Evolutionary conservation across 2,113 vertebrate species (phyloP), one percentile per base, ranked within the genome.

Genomic region (Paraplagusia blochii): DNA sequence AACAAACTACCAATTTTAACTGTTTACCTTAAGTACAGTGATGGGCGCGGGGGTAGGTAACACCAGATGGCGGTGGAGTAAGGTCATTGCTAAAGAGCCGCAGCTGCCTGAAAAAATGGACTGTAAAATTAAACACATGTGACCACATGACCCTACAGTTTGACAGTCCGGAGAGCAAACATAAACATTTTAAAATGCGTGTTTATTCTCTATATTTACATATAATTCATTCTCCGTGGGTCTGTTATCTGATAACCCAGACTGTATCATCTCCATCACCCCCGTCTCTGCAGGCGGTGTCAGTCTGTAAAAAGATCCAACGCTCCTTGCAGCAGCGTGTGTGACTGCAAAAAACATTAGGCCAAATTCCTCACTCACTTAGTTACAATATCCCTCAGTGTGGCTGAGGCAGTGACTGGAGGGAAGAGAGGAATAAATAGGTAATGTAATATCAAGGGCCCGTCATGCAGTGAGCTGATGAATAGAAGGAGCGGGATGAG

Each of bases 321-420:
- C 11, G 43, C 56, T 68, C 58, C 33, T 47, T 69, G 63, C 44
- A 53, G 53, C 64, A 76, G 59, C 63, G 53, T 29, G 62, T 62
- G 45, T 66, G 58, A 54, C 71, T 70, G 76, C 17, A 38, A 74
- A 81, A 79, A 55, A 58, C 65, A 77, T 79, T 81, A 71, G 57
- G 65, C 62, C 34, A 53, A 35, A 53, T 58, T 56, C 22, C 64
- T 50, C 57, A 1, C 34, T 67, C 59, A 69, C 54, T 72, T 73
- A 45, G 56, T 72, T 76, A 58, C 46, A 76, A 48, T 66, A 14
- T 22, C 64, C 60, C 68, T 79, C 62, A 58, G 59, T 53, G 44
- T 68, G 69, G 67, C 53, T 68, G 64, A 59, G 59, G 61, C 65
- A 42, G 72, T 40, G 63, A 58, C 22, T 29, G 59, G 63, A 69